These are phyloP conservation scores for Therioaphis trifolii DNA, from an alignment of 2,888 invertebrate species.

Conservation along the genomic window DNA sequence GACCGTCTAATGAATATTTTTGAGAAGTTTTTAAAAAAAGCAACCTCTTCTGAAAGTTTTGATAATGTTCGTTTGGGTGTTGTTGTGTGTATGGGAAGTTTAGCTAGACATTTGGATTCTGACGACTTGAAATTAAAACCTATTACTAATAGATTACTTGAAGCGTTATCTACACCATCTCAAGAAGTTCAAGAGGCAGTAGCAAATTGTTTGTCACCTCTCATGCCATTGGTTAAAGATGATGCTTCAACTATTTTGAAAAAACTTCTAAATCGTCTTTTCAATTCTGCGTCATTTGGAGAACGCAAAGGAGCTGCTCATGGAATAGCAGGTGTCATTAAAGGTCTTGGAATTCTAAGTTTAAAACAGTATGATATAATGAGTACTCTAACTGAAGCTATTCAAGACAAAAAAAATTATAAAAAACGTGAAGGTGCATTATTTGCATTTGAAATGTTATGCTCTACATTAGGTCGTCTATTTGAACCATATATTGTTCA, in stretches of 20 bases:
- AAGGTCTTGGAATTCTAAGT: constrained; percentile 95
- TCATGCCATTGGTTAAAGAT: constrained; percentile 91
- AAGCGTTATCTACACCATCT: constrained; percentile 94
- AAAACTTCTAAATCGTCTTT: constrained; percentile 84
- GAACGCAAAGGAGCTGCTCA: constrained; percentile 94
- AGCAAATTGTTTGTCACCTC: constrained; percentile 92
- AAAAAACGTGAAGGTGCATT: constrained; percentile 93
- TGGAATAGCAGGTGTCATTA: constrained; percentile 95
- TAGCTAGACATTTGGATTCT: constrained; percentile 95
- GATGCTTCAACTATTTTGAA: constrained; percentile 90
- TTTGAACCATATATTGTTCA: constrained; percentile 99
- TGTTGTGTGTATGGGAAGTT: constrained; percentile 95
- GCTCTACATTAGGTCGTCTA: constrained; percentile 91
- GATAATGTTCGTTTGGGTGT: constrained; percentile 96
- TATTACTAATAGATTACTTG: constrained; percentile 90
- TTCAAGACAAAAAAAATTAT: constrained; percentile 96
- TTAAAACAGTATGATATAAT: constrained; percentile 96
- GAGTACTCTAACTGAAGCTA: constrained; percentile 90
- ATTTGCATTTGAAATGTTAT: constrained; percentile 97
- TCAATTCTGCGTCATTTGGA: constrained; percentile 93
- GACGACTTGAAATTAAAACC: constrained; percentile 90
- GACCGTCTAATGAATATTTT: constrained; percentile 83
- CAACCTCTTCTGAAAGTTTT: constrained; percentile 83
- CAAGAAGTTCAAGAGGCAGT: constrained; percentile 98
- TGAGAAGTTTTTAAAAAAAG: constrained; percentile 91